Base-by-base conservation (phyloP, 2,113 vertebrate genomes). In the Erpornis zantholeuca region DNA sequence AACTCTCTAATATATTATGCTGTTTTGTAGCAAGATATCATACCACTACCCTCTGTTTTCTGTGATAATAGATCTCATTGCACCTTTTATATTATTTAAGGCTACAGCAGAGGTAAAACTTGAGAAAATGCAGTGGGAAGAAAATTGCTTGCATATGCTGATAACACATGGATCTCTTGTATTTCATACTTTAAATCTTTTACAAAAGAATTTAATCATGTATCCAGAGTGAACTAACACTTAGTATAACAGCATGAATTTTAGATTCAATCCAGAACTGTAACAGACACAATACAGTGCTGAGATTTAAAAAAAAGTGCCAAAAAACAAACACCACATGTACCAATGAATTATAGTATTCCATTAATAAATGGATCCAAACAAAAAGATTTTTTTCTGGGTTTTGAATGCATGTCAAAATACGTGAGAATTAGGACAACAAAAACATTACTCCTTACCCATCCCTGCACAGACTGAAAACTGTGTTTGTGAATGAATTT, bases 51-150 rank as follows among this genome's bases (percentile, higher is more conserved):
- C 23, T 95, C 84, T 94, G 86, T 84, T 97, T 31, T 86, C 78
- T 88, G 69, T 95, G 95, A 96, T 96, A 95, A 97, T 75, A 92
- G 52, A 80, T 92, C 84, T 88, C 70, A 90, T 82, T 83, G 33
- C 65, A 87, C 40, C 25, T 86, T 31, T 68, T 72, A 36, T 82
- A 93, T 78, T 94, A 96, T 79, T 94, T 90, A 70, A 92, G 90
- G 80, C 84, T 59, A 56, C 40, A 95, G 95, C 45, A 77, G 21
- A 93, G 38, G 63, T 87, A 84, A 90, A 93, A 54, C 38, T 54
- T 81, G 36, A 59, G 35, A 93, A 97, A 87, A 71, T 70, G 47
- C 54, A 94, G 57, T 72, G 16, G 28, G 52, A 96, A 96, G 65
- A 33, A 95, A 90, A 92, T 85, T 93, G 60, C 50, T 85, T 96